Percentiles rank a stretch among this genome's conserved stretches.
These are phyloP conservation scores for Caenorhabditis afra DNA, from an alignment of 2,888 invertebrate genomes.

Conservation along the genomic window DNA sequence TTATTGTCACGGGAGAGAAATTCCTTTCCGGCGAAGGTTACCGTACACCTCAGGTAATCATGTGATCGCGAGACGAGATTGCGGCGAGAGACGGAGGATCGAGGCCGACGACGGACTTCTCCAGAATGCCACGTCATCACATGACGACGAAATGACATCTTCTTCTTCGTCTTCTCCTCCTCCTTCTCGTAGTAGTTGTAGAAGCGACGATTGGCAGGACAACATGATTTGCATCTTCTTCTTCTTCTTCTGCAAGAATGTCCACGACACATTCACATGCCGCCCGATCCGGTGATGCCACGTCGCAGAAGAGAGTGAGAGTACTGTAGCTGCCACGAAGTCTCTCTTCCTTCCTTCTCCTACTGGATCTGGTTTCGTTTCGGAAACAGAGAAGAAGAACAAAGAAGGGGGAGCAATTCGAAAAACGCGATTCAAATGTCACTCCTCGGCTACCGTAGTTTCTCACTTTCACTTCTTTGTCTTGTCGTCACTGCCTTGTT, in stretches of 20 bases:
- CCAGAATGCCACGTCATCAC: constrained; percentile 1
- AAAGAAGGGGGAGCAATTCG: not conserved
- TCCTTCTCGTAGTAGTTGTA: constrained; percentile 16
- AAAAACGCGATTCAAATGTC: not conserved
- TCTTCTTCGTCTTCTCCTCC: too few species aligned
- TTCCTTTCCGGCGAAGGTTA: constrained; percentile 13
- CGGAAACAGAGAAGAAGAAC: not conserved
- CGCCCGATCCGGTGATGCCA: constrained; percentile 21
- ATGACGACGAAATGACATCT: too few species aligned
- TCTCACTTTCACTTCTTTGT: not conserved
- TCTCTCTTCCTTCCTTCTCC: too few species aligned
- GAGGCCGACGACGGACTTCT: not conserved
- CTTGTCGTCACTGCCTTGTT: not conserved
- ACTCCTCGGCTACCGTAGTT: too few species aligned
- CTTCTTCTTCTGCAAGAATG: not conserved
- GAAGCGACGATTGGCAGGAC: constrained; percentile 13
- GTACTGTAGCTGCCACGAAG: constrained; percentile 19
- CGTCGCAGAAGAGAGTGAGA: constrained; percentile 34
- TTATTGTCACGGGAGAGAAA: constrained; percentile 13
- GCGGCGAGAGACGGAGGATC: constrained; percentile 2
- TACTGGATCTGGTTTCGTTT: constrained; percentile 7
- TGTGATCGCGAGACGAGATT: constrained; percentile 32
- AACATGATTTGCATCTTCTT: constrained; percentile 15
- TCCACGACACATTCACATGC: constrained; percentile 24
- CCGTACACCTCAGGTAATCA: constrained; percentile 29